A percentile compares a stretch with the other conserved stretches of the same genome.
These are phyloP conservation scores for Trichopoda pennipes DNA, from an alignment of 2,888 invertebrate species.

Conservation along the genomic window DNA sequence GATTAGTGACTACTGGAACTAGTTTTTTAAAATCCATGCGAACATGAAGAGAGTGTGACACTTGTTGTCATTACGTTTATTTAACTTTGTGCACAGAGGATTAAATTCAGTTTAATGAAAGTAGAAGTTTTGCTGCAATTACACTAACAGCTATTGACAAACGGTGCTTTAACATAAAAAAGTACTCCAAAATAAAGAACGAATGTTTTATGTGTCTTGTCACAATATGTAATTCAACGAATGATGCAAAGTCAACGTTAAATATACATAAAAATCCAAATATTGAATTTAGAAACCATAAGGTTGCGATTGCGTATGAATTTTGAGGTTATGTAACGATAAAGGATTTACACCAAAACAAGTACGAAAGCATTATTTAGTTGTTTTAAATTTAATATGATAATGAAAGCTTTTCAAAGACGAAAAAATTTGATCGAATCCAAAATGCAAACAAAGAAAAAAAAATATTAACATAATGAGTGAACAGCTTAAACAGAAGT, in stretches of 20 bases:
- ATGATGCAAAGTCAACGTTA: background rate
- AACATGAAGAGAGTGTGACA: constrained; percentile 49
- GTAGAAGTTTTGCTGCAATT: constrained; percentile 57
- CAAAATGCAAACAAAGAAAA: too few species aligned
- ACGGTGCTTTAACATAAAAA: constrained; percentile 40
- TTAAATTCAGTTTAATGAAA: constrained; percentile 59
- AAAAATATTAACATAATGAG: too few species aligned
- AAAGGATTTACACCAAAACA: too few species aligned
- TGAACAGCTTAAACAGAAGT: too few species aligned
- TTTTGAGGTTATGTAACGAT: too few species aligned
- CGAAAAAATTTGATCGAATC: too few species aligned
- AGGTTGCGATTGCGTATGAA: too few species aligned
- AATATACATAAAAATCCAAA: too few species aligned
- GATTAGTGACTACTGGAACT: constrained; percentile 52
- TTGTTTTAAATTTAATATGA: too few species aligned
- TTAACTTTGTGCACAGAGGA: constrained; percentile 34
- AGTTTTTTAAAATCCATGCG: constrained; percentile 31
- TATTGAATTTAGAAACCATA: too few species aligned
- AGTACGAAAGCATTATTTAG: too few species aligned
- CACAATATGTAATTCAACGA: background rate
- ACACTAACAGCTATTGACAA: constrained; percentile 55
- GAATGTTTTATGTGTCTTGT: background rate
- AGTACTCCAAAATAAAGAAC: background rate
- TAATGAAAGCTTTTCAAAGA: too few species aligned
- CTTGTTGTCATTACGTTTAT: constrained; percentile 37